Evolutionary conservation across 2,888 invertebrate species (phyloP).

Genomic region (Physocephala rufipes): DNA sequence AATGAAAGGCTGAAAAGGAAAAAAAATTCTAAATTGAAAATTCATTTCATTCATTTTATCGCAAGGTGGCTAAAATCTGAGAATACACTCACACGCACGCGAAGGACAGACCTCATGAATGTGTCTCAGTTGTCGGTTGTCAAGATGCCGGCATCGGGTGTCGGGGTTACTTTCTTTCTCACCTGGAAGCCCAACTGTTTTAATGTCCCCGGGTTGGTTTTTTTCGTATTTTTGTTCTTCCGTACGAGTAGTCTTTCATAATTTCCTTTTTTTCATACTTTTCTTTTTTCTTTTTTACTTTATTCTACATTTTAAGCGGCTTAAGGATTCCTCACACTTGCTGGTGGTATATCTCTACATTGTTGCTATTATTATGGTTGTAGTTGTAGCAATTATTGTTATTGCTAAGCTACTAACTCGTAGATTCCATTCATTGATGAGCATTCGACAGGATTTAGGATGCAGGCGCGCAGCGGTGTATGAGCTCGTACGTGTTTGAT

Average conservation of each 20-base stretch:
- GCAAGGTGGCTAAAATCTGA: constrained; percentile 27
- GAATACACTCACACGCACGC: constrained; percentile 1
- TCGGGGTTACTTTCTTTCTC: background rate
- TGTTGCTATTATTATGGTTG: background rate
- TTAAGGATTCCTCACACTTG: constrained; percentile 30
- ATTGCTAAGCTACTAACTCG: background rate
- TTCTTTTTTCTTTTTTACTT: constrained; percentile 9
- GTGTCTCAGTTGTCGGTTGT: constrained; percentile 6
- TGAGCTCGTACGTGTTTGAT: background rate
- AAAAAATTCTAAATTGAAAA: constrained; percentile 40
- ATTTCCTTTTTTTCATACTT: constrained; percentile 6
- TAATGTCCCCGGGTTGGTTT: no score
- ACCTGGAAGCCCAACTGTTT: constrained; percentile 23
- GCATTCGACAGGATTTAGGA: constrained; percentile 15
- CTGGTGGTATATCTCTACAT: background rate
- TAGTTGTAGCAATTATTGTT: no score
- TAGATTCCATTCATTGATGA: constrained; percentile 21
- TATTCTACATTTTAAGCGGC: constrained; percentile 23
- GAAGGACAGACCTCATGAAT: background rate
- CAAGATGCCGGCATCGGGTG: background rate
- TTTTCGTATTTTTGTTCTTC: no score
- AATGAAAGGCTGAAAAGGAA: constrained; percentile 30
- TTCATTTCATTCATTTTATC: constrained; percentile 38
- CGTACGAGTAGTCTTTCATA: no score
- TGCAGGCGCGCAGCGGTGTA: constrained; percentile 17